Conservation (phyloP, 2,797 vertebrate genomes). For the Scarus forsteni region DNA sequence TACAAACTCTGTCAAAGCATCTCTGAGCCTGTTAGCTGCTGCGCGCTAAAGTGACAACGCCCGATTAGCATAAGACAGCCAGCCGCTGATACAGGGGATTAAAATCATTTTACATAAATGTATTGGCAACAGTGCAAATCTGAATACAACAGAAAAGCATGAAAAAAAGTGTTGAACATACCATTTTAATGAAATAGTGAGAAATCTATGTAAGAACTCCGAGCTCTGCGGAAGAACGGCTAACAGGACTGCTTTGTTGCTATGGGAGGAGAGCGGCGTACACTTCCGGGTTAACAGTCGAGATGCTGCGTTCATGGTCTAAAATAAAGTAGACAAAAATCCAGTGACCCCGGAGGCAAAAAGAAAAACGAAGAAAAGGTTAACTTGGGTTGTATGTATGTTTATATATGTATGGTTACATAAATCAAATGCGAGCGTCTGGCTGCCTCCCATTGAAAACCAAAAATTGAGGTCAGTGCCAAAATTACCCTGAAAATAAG, state of each 20-base stretch:
- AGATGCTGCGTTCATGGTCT: background rate
- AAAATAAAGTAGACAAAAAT: background rate
- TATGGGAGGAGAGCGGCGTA: constrained; percentile 23
- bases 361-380: no score
- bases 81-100: background rate
- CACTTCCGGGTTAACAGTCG: constrained; percentile 51
- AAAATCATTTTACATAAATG: fast-evolving
- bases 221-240: background rate
- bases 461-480: no score
- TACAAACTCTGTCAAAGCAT: background rate
- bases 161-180: fast-evolving
- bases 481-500: no score
- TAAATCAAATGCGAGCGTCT: no score
- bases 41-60: constrained; percentile 58
- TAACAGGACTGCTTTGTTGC: constrained; percentile 31
- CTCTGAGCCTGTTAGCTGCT: fast-evolving
- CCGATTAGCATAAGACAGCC: constrained; percentile 43
- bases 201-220: background rate
- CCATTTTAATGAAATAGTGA: constrained; percentile 31
- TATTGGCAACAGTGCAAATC: background rate
- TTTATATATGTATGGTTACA: no score
- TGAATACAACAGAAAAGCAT: fast-evolving
- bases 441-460: no score
- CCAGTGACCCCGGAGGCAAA: no score
- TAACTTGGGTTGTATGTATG: no score